phyloP scores from a whole-genome alignment of 2,797 vertebrate genomes.

The Petrocephalus sullivani region DNA sequence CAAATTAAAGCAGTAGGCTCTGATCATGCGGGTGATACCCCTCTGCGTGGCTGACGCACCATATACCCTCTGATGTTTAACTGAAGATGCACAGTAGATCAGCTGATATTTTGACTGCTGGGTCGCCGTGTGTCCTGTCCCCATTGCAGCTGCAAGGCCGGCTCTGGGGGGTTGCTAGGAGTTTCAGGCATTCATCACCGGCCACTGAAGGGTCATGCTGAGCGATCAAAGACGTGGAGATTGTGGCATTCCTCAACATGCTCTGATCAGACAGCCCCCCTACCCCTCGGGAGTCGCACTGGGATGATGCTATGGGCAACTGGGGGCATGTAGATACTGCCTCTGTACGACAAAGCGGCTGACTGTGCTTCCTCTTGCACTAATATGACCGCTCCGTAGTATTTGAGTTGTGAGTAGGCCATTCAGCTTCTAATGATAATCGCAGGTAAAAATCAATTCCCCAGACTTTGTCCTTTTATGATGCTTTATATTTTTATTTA shows the following conservation, averaged over 20 bases:
- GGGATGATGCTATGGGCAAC: neutral
- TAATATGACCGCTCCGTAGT: neutral
- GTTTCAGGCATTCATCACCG: neutral
- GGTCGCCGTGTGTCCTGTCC: neutral
- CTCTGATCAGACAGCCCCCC: neutral
- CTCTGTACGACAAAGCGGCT: neutral
- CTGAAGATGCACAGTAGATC: neutral
- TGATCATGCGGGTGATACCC: neutral
- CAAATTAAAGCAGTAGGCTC: neutral
- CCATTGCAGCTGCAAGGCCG: neutral
- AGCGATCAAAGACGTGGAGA: neutral
- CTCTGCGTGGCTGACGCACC: neutral
- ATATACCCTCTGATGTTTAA: neutral
- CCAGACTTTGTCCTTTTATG: neutral
- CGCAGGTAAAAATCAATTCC: neutral
- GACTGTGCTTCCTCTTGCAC: neutral
- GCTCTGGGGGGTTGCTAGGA: neutral
- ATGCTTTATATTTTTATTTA: neutral
- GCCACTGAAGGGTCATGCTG: no score
- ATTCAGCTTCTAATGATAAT: neutral
- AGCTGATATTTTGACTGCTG: neutral
- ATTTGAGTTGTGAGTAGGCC: neutral
- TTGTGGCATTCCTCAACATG: neutral
- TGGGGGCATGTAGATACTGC: neutral
- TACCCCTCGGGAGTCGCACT: neutral